A percentile compares a stretch with the other conserved stretches of the same genome.
These are phyloP conservation scores for Pedionomus torquatus DNA, from an alignment of 2,113 vertebrate species.

Conservation along the genomic window DNA sequence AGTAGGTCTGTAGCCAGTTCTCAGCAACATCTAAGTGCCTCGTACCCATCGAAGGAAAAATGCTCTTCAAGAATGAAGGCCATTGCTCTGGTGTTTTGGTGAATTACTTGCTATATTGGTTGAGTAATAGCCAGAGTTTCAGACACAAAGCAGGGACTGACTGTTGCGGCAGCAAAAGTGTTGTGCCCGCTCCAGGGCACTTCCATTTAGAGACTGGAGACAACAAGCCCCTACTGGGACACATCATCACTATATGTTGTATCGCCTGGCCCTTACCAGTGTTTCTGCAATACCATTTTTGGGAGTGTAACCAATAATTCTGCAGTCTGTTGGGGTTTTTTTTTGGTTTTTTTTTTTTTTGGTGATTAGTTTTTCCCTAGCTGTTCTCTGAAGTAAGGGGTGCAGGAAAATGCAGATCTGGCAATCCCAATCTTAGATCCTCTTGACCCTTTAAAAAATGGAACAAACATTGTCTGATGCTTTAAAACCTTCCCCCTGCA, in stretches of 20 bases:
- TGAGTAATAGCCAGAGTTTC: neutral
- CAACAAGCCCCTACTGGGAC: neutral
- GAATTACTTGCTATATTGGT: neutral
- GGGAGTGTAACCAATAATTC: neutral
- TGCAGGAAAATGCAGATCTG: neutral
- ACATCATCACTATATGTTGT: fast-evolving
- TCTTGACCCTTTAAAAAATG: conserved; percentile 50
- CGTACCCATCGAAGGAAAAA: neutral
- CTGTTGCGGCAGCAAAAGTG: neutral
- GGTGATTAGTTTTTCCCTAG: neutral
- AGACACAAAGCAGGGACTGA: neutral
- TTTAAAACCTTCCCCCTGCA: neutral
- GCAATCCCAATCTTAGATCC: neutral
- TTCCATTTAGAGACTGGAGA: neutral
- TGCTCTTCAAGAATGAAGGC: neutral
- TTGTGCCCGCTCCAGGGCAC: neutral
- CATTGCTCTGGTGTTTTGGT: neutral
- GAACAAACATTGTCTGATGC: neutral
- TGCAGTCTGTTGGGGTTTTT: neutral
- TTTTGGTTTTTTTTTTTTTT: neutral
- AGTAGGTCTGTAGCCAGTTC: neutral
- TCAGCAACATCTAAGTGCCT: fast-evolving
- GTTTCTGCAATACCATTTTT: neutral
- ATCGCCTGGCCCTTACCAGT: neutral
- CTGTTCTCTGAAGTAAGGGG: neutral